phyloP scores from a whole-genome alignment of 1,140 invertebrate genomes.

The Amphibalanus amphitrite region DNA sequence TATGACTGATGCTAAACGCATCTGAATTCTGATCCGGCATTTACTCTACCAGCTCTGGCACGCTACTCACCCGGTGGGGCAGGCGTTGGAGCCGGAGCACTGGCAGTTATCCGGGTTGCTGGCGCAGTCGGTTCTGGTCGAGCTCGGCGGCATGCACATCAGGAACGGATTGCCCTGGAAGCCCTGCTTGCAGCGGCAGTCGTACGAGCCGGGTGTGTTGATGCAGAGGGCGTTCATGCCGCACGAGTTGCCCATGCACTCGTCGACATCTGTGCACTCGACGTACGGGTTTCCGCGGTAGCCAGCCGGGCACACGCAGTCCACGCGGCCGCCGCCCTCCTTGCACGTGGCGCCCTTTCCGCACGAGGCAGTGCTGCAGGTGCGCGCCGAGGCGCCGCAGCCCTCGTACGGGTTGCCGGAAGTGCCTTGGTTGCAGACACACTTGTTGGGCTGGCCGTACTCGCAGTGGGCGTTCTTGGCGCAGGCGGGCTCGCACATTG shows the following conservation, averaged over 20 bases:
- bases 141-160: constrained; percentile 38
- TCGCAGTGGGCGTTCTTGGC: constrained; percentile 69
- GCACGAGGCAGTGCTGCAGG: constrained; percentile 49
- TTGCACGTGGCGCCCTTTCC: constrained; percentile 58
- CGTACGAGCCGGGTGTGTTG: constrained; percentile 67
- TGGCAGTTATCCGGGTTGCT: constrained; percentile 45
- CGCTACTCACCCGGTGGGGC: constrained; percentile 40
- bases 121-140: constrained; percentile 34
- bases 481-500: constrained; percentile 58
- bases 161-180: constrained; percentile 70
- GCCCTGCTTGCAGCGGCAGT: constrained; percentile 63
- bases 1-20: no score
- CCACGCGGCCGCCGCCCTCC: constrained; percentile 47
- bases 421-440: constrained; percentile 63
- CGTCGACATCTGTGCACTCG: constrained; percentile 59
- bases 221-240: constrained; percentile 71
- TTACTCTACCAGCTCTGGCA: no score
- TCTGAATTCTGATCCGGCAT: no score
- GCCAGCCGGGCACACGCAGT: constrained; percentile 62
- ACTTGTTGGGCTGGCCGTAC: constrained; percentile 52
- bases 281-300: constrained; percentile 72
- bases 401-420: constrained; percentile 71
- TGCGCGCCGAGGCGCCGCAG: constrained; percentile 34
- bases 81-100: constrained; percentile 47
- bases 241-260: constrained; percentile 61